Base-by-base conservation (phyloP, 1,140 invertebrate species). In the Bacillus rossius region DNA sequence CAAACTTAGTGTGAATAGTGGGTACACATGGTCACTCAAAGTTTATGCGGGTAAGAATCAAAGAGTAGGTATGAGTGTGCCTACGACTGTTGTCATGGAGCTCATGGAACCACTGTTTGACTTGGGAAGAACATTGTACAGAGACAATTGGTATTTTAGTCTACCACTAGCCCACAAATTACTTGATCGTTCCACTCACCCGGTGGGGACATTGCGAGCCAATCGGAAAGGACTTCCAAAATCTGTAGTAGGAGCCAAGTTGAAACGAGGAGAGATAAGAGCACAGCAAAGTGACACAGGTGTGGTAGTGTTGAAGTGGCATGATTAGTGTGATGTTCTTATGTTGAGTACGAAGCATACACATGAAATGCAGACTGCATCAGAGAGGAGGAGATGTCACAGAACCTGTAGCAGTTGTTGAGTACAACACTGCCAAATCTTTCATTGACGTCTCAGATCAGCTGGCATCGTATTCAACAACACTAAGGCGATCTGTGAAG, bases 401-500 rank as follows among this genome's bases (percentile, higher is more conserved):
- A 54, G 67, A 67, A 59, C 62, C 63, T 14, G 59, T 50, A 50
- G 59, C 57, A 45, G 54, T 62, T 16, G 22, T 67, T 19, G 64
- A 65, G 37, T 68, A 68, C 48, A 62, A 69, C 52, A 16, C 38
- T 2, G 49, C 50, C 25, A 68, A 69, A 56, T 50, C 53, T 52
- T 55, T 51, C 1, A 61, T 69, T 34, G 61, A 68, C 53, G 23
- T 68, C 19, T 50, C 56, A 34, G 66, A 68, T 55, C 63, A 68
- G 42, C 43, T 67, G 38, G 45, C 60, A 17, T 53, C 57, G 23
- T 69, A 67, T 49, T 78, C 72, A 10, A 34, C 29, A 34, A 34
- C 29, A 34, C 29, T 34, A 10, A 34, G 29, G 29, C 29, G 29
- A 10, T 34, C 29, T 34, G 29, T 34, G 10, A 34, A 34, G 29